phyloP scores from a whole-genome alignment of 2,113 vertebrate species.

The Coracopsis vasa region DNA sequence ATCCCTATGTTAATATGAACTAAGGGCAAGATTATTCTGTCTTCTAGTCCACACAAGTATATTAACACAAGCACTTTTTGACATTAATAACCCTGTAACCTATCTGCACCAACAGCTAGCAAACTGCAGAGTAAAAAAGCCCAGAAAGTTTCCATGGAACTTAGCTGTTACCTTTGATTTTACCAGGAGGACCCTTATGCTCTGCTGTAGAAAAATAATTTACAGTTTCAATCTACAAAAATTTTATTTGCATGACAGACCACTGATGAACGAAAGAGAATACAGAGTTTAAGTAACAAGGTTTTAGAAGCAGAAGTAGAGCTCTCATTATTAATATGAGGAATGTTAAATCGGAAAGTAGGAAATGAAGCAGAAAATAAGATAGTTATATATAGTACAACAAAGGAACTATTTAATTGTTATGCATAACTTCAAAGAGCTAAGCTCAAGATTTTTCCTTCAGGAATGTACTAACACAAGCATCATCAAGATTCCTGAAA shows the following conservation, averaged over 20 bases:
- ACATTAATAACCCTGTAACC: neutral
- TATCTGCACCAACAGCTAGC: neutral
- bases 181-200: neutral
- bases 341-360: neutral
- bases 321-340: neutral
- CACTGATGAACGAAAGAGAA: neutral
- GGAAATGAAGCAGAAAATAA: slow-evolving; percentile 9
- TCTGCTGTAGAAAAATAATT: neutral
- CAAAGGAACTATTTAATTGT: neutral
- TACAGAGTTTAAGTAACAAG: neutral
- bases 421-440: neutral
- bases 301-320: neutral
- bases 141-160: neutral
- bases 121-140: neutral
- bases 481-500: neutral
- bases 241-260: neutral
- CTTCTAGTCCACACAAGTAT: neutral
- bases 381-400: neutral
- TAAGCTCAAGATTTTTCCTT: neutral
- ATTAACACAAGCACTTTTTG: neutral
- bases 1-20: neutral
- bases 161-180: neutral
- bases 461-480: neutral
- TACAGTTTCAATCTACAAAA: neutral
- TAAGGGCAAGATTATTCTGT: neutral